Percentiles rank a stretch among this genome's conserved stretches.
Conservation (phyloP, 2,888 invertebrate species). For the Melikaiella ostensackeni region DNA sequence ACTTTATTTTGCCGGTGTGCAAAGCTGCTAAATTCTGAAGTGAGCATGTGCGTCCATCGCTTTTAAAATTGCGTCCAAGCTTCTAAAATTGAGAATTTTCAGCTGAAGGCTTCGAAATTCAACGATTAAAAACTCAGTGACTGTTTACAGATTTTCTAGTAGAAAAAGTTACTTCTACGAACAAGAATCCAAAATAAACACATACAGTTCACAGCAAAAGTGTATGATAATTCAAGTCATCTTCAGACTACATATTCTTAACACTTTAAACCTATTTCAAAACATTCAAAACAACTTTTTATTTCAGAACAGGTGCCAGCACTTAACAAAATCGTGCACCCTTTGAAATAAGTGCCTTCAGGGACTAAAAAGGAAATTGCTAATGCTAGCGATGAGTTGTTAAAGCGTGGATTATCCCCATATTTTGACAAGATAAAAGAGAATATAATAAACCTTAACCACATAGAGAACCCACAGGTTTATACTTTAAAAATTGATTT, state of each 20-base stretch:
- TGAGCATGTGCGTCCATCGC: too few relatives aligned
- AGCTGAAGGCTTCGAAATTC: too few relatives aligned
- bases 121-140: too few relatives aligned
- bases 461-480: not conserved
- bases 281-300: conserved; percentile 2
- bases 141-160: too few relatives aligned
- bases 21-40: too few relatives aligned
- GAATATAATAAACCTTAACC: not conserved
- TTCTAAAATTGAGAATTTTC: too few relatives aligned
- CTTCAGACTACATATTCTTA: not conserved
- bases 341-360: not conserved
- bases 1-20: too few relatives aligned
- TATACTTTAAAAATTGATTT: conserved; percentile 17
- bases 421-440: not conserved
- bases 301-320: not conserved
- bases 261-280: not conserved
- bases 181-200: too few relatives aligned
- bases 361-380: conserved; percentile 12
- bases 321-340: conserved; percentile 4
- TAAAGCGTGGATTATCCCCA: not conserved
- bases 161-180: too few relatives aligned
- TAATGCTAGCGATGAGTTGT: conserved; percentile 3
- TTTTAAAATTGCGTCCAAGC: too few relatives aligned
- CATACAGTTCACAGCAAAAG: too few relatives aligned
- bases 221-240: too few relatives aligned